These are phyloP conservation scores for Ibidorhyncha struthersii DNA, from an alignment of 2,113 vertebrate species.

Conservation along the genomic window DNA sequence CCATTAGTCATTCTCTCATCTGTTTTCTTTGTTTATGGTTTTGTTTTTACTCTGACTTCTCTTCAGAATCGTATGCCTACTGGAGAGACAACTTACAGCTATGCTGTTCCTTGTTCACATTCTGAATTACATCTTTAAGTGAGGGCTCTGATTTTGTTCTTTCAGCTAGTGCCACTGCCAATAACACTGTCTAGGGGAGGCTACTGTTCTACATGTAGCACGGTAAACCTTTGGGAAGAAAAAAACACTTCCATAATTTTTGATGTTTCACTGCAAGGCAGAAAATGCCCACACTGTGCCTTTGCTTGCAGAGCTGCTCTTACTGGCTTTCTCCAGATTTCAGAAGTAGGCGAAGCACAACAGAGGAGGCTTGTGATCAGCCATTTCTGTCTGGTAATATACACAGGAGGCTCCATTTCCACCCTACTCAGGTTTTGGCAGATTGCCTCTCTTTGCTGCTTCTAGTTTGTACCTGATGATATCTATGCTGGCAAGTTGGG, in stretches of 20 bases:
- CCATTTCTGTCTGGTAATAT: background rate
- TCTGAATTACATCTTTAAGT: background rate
- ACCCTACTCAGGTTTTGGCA: background rate
- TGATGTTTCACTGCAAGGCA: background rate
- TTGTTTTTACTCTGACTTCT: background rate
- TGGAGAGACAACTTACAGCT: background rate
- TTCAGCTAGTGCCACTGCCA: background rate
- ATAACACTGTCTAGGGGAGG: background rate
- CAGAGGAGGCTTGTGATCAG: background rate
- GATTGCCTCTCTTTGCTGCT: background rate
- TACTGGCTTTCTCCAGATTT: background rate
- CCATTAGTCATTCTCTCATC: background rate
- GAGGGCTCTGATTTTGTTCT: background rate
- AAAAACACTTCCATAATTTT: background rate
- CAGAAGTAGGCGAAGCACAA: rapidly evolving
- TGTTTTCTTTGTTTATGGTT: background rate
- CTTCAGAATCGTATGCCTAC: background rate
- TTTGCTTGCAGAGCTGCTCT: background rate
- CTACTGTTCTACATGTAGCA: background rate
- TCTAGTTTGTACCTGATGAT: background rate
- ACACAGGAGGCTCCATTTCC: background rate
- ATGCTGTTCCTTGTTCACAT: background rate
- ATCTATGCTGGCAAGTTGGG: background rate
- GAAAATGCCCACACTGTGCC: background rate
- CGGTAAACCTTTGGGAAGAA: background rate